A percentile compares a stretch with the other conserved stretches of the same genome.
These are phyloP conservation scores for Apogon talboti DNA, from an alignment of 2,797 vertebrate genomes.

Conservation along the genomic window DNA sequence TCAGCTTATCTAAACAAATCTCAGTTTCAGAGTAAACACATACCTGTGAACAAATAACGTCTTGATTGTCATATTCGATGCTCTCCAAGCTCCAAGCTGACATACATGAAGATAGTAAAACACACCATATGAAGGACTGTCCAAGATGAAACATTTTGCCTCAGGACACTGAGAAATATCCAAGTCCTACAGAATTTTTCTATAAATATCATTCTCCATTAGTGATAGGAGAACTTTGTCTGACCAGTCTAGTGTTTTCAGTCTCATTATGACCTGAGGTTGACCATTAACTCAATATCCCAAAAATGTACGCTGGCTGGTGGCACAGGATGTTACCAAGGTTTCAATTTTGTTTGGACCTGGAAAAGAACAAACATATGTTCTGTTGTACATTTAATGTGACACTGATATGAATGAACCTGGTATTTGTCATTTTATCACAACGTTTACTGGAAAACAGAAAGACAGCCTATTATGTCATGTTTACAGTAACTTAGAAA, in stretches of 20 bases:
- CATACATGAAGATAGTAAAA: conserved; percentile 36
- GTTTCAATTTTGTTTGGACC: no score
- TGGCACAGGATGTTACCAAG: no score
- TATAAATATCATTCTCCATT: not conserved
- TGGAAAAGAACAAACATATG: no score
- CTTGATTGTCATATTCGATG: conserved; percentile 12
- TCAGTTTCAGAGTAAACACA: not conserved
- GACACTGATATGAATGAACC: no score
- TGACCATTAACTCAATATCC: no score
- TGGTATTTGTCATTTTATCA: no score
- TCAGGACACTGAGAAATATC: not conserved
- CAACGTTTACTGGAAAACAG: no score
- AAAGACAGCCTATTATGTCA: no score
- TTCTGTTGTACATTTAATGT: no score
- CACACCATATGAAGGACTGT: conserved; percentile 25
- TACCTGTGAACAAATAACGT: conserved; percentile 66
- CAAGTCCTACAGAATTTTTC: conserved; percentile 17
- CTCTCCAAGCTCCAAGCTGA: conserved; percentile 39
- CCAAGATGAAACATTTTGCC: conserved; percentile 55
- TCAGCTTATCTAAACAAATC: conserved; percentile 2
- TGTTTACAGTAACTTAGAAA: no score
- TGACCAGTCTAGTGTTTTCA: conserved; percentile 9
- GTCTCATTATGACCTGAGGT: no score
- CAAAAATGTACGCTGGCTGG: no score
- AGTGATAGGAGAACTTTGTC: conserved; percentile 1